phyloP scores from a whole-genome alignment of 2,888 invertebrate genomes.

The Nomada ferruginata region DNA sequence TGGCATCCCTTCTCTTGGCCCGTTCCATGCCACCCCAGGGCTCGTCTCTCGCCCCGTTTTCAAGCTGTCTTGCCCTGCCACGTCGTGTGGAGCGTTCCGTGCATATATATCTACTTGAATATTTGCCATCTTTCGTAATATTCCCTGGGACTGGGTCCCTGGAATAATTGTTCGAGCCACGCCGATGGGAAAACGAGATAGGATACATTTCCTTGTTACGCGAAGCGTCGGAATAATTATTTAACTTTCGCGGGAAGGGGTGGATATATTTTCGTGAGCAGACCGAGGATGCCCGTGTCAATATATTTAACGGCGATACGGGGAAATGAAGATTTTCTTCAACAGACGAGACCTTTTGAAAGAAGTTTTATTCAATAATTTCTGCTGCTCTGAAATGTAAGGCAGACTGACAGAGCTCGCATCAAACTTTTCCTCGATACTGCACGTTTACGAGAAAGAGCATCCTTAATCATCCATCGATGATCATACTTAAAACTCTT shows the following conservation, averaged over 20 bases:
- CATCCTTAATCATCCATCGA: not conserved
- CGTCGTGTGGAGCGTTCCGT: conserved; percentile 59
- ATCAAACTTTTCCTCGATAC: no score
- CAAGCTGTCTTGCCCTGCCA: conserved; percentile 60
- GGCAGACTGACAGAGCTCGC: no score
- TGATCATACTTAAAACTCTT: not conserved
- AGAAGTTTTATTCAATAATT: no score
- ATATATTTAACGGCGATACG: no score
- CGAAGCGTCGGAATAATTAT: not conserved
- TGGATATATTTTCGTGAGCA: not conserved
- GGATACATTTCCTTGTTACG: not conserved
- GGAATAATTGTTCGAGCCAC: conserved; percentile 31
- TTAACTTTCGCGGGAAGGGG: not conserved
- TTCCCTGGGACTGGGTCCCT: not conserved
- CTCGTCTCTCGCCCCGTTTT: conserved; percentile 69
- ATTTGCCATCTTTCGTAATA: conserved; percentile 22
- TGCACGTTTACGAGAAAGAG: no score
- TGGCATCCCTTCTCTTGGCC: conserved; percentile 66
- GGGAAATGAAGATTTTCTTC: no score
- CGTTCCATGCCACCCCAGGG: conserved; percentile 67
- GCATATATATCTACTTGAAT: conserved; percentile 29
- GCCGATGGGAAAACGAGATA: not conserved
- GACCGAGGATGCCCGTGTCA: not conserved
- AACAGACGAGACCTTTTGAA: no score
- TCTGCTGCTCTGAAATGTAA: no score